Percentiles rank a stretch among this genome's conserved stretches.
phyloP scores from a whole-genome alignment of 2,888 invertebrate genomes.

The Neoscelio sp. region DNA sequence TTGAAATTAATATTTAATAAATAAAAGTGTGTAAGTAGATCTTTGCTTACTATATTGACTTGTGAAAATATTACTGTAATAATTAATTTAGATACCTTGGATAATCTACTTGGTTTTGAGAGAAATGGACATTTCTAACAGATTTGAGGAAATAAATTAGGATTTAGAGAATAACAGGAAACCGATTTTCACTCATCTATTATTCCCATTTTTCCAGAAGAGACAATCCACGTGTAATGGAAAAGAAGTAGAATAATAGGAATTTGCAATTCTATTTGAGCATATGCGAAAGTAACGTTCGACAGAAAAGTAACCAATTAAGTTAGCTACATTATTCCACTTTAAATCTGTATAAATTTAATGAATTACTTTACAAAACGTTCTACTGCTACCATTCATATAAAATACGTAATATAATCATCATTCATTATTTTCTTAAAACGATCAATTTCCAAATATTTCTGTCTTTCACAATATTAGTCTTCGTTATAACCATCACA shows the following conservation, averaged over 20 bases:
- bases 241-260: constrained; percentile 9
- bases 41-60: too few relatives aligned
- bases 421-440: constrained; percentile 12
- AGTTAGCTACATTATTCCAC: too few relatives aligned
- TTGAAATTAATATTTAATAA: too few relatives aligned
- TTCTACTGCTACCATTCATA: neutral
- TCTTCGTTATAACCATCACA: constrained; percentile 4
- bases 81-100: too few relatives aligned
- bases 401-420: neutral
- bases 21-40: too few relatives aligned
- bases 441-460: constrained; percentile 20
- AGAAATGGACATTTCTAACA: too few relatives aligned
- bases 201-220: constrained; percentile 24
- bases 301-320: too few relatives aligned
- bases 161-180: constrained; percentile 28
- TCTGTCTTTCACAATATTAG: neutral
- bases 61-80: too few relatives aligned
- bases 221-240: constrained; percentile 18
- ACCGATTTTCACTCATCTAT: constrained; percentile 22
- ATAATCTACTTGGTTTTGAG: too few relatives aligned
- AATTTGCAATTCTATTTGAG: constrained; percentile 4
- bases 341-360: too few relatives aligned
- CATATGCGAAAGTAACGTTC: too few relatives aligned
- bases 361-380: neutral
- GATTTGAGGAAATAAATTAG: constrained; percentile 25